Conservation (phyloP, 1,140 invertebrate genomes). For the Aphaenogaster rudis region DNA sequence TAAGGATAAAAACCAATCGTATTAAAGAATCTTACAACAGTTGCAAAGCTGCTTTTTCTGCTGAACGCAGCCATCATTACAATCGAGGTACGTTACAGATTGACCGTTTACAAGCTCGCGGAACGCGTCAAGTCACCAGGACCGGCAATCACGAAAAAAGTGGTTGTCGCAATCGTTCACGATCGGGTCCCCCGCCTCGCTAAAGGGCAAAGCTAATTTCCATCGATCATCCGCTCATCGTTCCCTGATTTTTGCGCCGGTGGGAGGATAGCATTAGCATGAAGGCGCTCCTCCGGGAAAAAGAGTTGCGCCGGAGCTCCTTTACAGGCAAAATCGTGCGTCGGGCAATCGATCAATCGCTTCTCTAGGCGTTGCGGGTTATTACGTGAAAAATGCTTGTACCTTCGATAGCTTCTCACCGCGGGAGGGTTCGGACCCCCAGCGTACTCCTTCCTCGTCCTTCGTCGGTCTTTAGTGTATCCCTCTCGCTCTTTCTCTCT, state of each 20-base stretch:
- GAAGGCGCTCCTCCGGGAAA: slow-evolving; percentile 51
- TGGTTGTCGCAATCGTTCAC: slow-evolving; percentile 36
- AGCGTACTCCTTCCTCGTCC: slow-evolving; percentile 71
- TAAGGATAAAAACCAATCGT: too few relatives aligned
- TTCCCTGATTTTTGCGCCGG: slow-evolving; percentile 37
- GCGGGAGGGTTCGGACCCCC: slow-evolving; percentile 80
- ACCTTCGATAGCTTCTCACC: slow-evolving; percentile 82
- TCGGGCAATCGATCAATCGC: slow-evolving; percentile 83
- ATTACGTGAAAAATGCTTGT: slow-evolving; percentile 84
- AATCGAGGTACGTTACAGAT: not conserved
- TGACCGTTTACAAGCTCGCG: slow-evolving; percentile 1
- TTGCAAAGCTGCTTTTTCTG: too few relatives aligned
- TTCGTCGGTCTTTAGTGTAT: slow-evolving; percentile 14
- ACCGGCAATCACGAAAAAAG: slow-evolving; percentile 14
- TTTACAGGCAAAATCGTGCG: slow-evolving; percentile 83
- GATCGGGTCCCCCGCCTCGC: slow-evolving; percentile 34
- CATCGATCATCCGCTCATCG: slow-evolving; percentile 62
- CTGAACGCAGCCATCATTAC: too few relatives aligned
- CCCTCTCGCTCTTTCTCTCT: slow-evolving; percentile 20
- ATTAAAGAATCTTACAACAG: too few relatives aligned
- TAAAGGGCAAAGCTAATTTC: slow-evolving; percentile 60
- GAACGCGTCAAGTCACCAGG: not conserved
- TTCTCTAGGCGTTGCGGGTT: slow-evolving; percentile 83
- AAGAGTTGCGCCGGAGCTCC: slow-evolving; percentile 74
- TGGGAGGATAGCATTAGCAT: slow-evolving; percentile 61